phyloP scores from a whole-genome alignment of 2,113 vertebrate species.

The Tachysurus fulvidraco region DNA sequence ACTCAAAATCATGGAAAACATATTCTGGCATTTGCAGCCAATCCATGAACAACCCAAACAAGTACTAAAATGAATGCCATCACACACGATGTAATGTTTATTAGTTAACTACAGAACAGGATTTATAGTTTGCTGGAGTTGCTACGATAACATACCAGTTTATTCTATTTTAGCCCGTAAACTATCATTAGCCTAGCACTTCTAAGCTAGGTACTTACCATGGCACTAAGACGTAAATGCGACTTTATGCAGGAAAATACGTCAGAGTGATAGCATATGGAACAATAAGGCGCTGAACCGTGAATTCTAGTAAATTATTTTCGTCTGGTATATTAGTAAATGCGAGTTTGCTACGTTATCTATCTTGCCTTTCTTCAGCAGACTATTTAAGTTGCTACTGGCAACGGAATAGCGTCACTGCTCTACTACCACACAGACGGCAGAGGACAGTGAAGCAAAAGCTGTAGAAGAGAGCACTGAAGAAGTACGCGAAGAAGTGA shows the following conservation, averaged over 20 bases:
- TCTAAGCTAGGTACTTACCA: slow-evolving; percentile 11
- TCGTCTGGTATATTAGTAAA: neutral
- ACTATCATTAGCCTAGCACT: neutral
- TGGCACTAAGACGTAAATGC: neutral
- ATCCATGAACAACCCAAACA: neutral
- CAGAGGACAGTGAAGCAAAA: neutral
- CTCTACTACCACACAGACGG: neutral
- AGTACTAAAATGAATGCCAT: neutral
- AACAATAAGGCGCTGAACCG: neutral
- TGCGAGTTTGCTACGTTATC: neutral
- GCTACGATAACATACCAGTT: neutral
- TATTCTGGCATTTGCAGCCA: neutral
- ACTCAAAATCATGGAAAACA: neutral
- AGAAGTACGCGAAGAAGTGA: neutral
- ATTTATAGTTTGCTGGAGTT: neutral
- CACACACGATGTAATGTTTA: neutral
- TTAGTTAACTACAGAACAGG: neutral
- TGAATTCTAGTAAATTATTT: neutral
- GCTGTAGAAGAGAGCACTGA: neutral
- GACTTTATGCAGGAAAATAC: neutral
- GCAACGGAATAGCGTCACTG: neutral
- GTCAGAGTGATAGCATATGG: neutral
- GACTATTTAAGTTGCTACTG: neutral
- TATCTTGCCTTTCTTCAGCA: neutral
- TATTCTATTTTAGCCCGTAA: neutral